Base-by-base conservation (phyloP, 2,797 vertebrate genomes). In the Cygnus olor region DNA sequence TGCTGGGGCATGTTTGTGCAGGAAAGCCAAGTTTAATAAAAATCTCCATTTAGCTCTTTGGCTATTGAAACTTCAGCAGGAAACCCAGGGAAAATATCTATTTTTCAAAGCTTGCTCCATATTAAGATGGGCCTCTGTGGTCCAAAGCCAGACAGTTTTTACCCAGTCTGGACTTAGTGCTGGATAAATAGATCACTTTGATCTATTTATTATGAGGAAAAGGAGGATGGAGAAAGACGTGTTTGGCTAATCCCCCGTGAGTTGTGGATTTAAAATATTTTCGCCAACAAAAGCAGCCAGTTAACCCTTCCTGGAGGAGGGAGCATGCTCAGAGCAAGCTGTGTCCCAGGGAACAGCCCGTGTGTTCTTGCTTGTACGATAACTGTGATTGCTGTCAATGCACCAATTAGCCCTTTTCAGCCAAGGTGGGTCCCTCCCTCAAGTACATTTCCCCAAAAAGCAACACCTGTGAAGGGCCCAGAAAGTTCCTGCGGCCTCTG, bases 131-230 rank as follows among this genome's bases (percentile, higher is more conserved):
- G 47, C 44, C 80, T 89, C 61, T 64, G 71, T 44, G 49, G 71
- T 85, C 65, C 77, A 69, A 85, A 92, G 40, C 38, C 57, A 73
- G 88, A 72, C 57, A 47, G 49, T 44, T 93, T 82, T 86, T 88
- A 25, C 90, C 92, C 53, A 85, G 13, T 79, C 51, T 94, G 68
- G 63, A 58, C 92, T 90, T 84, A 64, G 44, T 66, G 74, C 38
- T 90, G 74, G 61, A 34, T 81, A 77, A 85, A 91, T 89, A 93
- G 54, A 58, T 81, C 36, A 30, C 61, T 97, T 94, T 70, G 38
- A 85, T 90, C 51, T 73, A 69, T 93, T 94, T 95, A 44, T 80
- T 85, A 47, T 53, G 56, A 83, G 57, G 53, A 85, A 66, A 76
- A 47, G 45, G 51, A 80, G 30, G 61, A 45, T 20, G 3, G 40